A percentile compares a stretch with the other conserved stretches of the same genome.
Evolutionary conservation across 2,888 invertebrate genomes (phyloP).

Genomic region (Ditula angustiorana): DNA sequence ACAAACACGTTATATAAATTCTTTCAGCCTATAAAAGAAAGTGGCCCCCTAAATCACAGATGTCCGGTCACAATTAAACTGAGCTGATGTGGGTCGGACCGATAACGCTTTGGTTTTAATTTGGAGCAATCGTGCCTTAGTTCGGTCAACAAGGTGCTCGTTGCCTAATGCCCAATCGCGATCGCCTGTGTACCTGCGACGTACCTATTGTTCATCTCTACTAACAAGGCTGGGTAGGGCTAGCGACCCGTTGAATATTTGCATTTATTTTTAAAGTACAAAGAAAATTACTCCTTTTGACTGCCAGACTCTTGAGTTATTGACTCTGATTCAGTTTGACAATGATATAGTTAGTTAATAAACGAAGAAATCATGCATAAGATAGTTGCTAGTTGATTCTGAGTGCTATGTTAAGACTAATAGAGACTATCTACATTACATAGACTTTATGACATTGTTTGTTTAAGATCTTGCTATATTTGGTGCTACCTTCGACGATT

Average conservation of each 20-base stretch:
- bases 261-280: constrained; percentile 1
- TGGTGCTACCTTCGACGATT: no score
- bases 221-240: constrained; percentile 35
- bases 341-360: no score
- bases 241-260: constrained; percentile 12
- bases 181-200: constrained; percentile 35
- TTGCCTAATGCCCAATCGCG: constrained; percentile 15
- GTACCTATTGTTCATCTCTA: constrained; percentile 44
- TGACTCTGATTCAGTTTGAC: no score
- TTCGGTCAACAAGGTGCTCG: constrained; percentile 50
- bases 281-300: no score
- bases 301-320: no score
- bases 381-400: no score
- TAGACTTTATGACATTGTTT: no score
- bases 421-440: no score
- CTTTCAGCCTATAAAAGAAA: constrained; percentile 21
- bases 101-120: constrained; percentile 67
- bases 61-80: constrained; percentile 31
- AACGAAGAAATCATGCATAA: no score
- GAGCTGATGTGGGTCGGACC: constrained; percentile 57
- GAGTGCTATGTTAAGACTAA: no score
- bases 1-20: constrained; percentile 10
- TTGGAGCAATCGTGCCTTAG: constrained; percentile 61
- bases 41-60: constrained; percentile 31
- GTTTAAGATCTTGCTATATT: no score